Base-by-base conservation (phyloP, 2,113 vertebrate species). In the Pavo muticus region DNA sequence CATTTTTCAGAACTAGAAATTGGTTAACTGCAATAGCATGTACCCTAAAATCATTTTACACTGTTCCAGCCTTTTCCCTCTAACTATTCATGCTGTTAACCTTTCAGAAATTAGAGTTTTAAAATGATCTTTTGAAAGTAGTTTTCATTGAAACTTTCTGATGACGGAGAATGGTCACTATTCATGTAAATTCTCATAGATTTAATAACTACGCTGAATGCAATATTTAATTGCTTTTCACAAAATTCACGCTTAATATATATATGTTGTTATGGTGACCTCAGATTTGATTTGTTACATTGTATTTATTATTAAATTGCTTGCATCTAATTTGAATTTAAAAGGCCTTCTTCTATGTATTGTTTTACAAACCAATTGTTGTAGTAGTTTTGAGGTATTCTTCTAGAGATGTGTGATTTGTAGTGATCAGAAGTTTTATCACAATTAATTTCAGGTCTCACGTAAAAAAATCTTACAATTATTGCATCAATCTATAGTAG, bases 321-420 rank as follows among this genome's bases (percentile, higher is more conserved):
- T 92, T 94, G 91, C 19, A 72, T 87, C 19, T 78, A 11, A 92
- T 96, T 97, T 96, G 14, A 52, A 95, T 96, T 86, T 95, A 93
- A 91, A 96, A 88, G 29, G n/a, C n/a, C 35, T 77, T 74, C 5
- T 13, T 65, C 74, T 89, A 35, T 64, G 47, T 19, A 11, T 94
- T 86, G 29, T 89, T 65, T 32, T 48, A 80, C 83, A 75, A 45
- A 78, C 9, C 37, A 84, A 3, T 24, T 65, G 7, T 39, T 54
- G 35, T 29, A 76, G 23, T 39, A 79, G n/a, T 52, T 88, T 74
- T n/a, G 64, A 87, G 27, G 32, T 71, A 7, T 48, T 92, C 39
- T 75, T 10, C 20, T 78, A 42, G 20, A 87, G 48, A 57, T 52
- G 29, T 75, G 23, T 19, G 71, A 11, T 89, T 68, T 84, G 15